These are phyloP conservation scores for Danio jaintianensis DNA, from an alignment of 2,797 vertebrate species.

Conservation along the genomic window DNA sequence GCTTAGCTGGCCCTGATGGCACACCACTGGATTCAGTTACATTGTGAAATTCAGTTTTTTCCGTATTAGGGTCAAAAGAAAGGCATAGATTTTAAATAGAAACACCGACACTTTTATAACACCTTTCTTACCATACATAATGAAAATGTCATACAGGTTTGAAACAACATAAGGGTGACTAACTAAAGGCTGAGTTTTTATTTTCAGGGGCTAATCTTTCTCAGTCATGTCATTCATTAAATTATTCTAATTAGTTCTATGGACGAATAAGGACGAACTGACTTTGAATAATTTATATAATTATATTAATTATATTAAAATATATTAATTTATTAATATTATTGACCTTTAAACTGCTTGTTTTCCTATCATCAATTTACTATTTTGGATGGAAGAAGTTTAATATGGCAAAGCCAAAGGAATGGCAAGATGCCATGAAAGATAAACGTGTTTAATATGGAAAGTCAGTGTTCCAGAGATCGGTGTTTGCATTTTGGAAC, in stretches of 20 bases:
- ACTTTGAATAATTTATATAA: neutral
- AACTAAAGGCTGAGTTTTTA: neutral
- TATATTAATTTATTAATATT: too few relatives aligned
- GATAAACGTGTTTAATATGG: constrained; percentile 25
- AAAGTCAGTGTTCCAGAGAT: constrained; percentile 28
- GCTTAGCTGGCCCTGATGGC: too few relatives aligned
- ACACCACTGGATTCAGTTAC: neutral
- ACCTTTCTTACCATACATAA: neutral
- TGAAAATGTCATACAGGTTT: neutral
- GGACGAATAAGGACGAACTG: neutral
- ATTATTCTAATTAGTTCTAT: neutral
- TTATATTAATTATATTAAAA: too few relatives aligned
- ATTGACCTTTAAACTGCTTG: neutral
- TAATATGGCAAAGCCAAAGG: neutral
- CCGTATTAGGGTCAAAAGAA: neutral
- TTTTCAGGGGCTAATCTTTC: too few relatives aligned
- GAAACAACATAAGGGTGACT: neutral
- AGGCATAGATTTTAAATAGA: neutral
- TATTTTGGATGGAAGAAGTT: neutral
- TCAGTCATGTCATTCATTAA: too few relatives aligned
- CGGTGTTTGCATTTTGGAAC: constrained; percentile 47
- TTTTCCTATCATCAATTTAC: neutral
- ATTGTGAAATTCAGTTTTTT: neutral
- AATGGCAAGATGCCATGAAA: constrained; percentile 2
- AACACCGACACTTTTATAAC: neutral